phyloP scores from a whole-genome alignment of 2,888 invertebrate species.

The Liopterus haemorrhoidalis region DNA sequence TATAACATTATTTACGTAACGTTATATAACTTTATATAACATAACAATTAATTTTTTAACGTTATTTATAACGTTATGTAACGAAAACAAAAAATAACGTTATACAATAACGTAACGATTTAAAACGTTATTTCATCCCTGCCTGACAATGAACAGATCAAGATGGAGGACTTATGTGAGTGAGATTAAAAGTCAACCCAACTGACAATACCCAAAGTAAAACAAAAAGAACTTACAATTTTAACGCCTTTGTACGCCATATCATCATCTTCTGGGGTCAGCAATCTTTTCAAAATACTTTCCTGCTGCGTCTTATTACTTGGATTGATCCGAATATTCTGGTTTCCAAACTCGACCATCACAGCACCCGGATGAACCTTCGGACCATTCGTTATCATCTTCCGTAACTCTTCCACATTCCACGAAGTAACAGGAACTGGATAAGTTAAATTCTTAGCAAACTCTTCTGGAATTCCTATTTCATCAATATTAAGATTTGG shows the following conservation, averaged over 20 bases:
- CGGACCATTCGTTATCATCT: constrained; percentile 90
- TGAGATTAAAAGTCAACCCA: no score
- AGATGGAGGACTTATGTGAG: no score
- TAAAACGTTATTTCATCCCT: no score
- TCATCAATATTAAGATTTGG: constrained; percentile 95
- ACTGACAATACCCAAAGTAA: no score
- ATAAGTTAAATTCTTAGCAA: constrained; percentile 88
- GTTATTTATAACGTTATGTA: no score
- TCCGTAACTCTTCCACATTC: constrained; percentile 81
- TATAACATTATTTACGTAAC: no score
- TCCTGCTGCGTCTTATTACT: constrained; percentile 61
- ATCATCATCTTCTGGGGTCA: constrained; percentile 60
- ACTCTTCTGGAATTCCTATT: constrained; percentile 91
- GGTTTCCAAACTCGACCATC: constrained; percentile 74
- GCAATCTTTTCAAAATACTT: constrained; percentile 72
- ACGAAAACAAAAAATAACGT: no score
- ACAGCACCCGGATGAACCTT: constrained; percentile 86
- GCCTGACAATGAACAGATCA: no score
- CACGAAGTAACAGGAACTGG: constrained; percentile 89
- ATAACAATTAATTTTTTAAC: no score
- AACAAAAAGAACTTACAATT: constrained; percentile 51
- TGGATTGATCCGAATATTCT: constrained; percentile 61
- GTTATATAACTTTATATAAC: no score
- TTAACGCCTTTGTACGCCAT: constrained; percentile 57
- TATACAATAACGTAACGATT: no score